phyloP scores from a whole-genome alignment of 2,797 vertebrate genomes.

The Malurus leucopterus region DNA sequence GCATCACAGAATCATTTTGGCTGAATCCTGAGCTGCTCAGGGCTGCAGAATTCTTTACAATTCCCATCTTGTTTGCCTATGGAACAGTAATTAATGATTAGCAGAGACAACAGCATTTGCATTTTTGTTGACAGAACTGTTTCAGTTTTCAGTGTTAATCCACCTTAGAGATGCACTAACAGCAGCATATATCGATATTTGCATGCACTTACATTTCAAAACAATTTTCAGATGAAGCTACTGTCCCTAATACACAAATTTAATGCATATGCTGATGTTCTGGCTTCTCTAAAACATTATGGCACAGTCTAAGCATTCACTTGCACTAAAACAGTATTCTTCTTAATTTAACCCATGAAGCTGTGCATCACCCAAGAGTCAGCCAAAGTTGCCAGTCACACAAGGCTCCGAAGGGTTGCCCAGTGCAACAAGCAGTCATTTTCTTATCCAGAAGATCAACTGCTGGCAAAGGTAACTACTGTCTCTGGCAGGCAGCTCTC shows the following conservation, averaged over 20 bases:
- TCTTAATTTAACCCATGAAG: background rate
- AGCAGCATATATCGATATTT: background rate
- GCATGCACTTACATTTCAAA: background rate
- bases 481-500: background rate
- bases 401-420: background rate
- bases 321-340: background rate
- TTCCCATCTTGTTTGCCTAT: slow-evolving; percentile 20
- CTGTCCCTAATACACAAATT: background rate
- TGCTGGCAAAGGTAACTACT: background rate
- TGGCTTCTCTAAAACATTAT: background rate
- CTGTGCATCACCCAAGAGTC: background rate
- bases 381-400: background rate
- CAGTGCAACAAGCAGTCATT: background rate
- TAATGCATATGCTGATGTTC: background rate
- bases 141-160: slow-evolving; percentile 35
- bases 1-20: slow-evolving; percentile 21
- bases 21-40: slow-evolving; percentile 15
- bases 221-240: background rate
- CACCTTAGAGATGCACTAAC: slow-evolving; percentile 11
- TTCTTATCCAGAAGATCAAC: background rate
- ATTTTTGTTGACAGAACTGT: slow-evolving; percentile 21
- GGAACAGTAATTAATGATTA: slow-evolving; percentile 51
- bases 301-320: background rate
- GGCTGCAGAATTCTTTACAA: slow-evolving; percentile 42
- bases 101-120: slow-evolving; percentile 30